Percentiles rank a stretch among this genome's conserved stretches.
phyloP scores from a whole-genome alignment of 2,888 invertebrate species.

The Folsomia candida region DNA sequence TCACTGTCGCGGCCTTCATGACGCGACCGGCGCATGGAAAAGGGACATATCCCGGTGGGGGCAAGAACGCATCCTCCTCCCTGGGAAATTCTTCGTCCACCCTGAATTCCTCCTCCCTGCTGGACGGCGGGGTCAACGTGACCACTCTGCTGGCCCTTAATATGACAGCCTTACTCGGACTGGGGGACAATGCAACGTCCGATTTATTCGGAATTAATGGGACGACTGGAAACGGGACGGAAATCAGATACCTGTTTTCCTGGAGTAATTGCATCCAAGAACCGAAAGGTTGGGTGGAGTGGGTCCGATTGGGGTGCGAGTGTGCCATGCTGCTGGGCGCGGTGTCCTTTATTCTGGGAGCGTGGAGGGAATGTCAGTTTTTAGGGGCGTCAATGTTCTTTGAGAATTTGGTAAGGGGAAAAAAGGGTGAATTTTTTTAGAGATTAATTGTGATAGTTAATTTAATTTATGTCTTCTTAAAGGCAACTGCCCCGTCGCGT shows the following conservation, averaged over 20 bases:
- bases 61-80: conserved; percentile 10
- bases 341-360: conserved; percentile 77
- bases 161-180: not conserved
- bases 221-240: conserved; percentile 7
- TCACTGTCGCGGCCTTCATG: conserved; percentile 84
- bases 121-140: conserved; percentile 43
- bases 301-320: conserved; percentile 75
- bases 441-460: not conserved
- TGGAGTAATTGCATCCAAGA: conserved; percentile 29
- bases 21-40: conserved; percentile 73
- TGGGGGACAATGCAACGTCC: not conserved
- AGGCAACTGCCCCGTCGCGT: conserved; percentile 84
- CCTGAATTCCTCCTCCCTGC: conserved; percentile 30
- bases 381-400: conserved; percentile 91
- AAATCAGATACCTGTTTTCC: not conserved
- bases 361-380: conserved; percentile 82
- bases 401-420: conserved; percentile 86
- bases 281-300: conserved; percentile 57
- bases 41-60: not conserved
- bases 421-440: too few relatives aligned
- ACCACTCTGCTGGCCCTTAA: conserved; percentile 48
- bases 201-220: conserved; percentile 6
- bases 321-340: conserved; percentile 77
- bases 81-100: conserved; percentile 14
- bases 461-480: not conserved